A percentile compares a stretch with the other conserved stretches of the same genome.
These are phyloP conservation scores for Acrocephalus arundinaceus DNA, from an alignment of 2,113 vertebrate species.

Conservation along the genomic window DNA sequence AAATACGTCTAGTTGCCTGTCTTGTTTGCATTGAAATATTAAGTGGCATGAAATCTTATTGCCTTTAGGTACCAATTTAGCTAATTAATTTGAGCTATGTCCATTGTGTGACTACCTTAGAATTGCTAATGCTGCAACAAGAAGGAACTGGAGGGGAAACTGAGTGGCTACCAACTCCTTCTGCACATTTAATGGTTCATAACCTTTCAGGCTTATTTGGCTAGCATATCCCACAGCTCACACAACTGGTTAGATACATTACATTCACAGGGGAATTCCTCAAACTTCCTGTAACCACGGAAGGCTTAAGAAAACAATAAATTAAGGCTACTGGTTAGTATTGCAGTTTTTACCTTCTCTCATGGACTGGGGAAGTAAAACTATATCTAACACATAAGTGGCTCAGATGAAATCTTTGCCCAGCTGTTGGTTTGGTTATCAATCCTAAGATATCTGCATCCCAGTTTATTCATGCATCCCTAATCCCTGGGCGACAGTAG, in stretches of 20 bases:
- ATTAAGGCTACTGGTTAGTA: not conserved
- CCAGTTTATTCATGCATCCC: not conserved
- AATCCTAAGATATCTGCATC: not conserved
- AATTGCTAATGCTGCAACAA: slow-evolving; percentile 1
- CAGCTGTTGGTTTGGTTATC: not conserved
- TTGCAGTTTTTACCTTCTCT: not conserved
- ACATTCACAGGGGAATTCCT: not conserved
- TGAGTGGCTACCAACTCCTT: not conserved
- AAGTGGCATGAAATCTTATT: slow-evolving; percentile 19
- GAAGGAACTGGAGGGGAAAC: not conserved
- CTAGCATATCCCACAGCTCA: not conserved
- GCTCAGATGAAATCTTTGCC: not conserved
- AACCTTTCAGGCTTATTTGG: not conserved
- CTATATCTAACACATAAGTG: not conserved
- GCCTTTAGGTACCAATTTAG: slow-evolving; percentile 31
- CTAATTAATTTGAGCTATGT: slow-evolving; percentile 45
- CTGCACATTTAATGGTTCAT: not conserved
- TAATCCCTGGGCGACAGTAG: not conserved
- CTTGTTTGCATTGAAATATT: slow-evolving; percentile 32
- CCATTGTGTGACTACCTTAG: slow-evolving; percentile 5
- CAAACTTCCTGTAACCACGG: not conserved
- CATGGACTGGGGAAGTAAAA: not conserved
- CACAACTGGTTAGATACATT: not conserved
- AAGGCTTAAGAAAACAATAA: not conserved
- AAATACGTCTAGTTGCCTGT: not conserved